A percentile compares a stretch with the other conserved stretches of the same genome.
phyloP scores from a whole-genome alignment of 2,113 vertebrate genomes.

The Gopherus flavomarginatus region DNA sequence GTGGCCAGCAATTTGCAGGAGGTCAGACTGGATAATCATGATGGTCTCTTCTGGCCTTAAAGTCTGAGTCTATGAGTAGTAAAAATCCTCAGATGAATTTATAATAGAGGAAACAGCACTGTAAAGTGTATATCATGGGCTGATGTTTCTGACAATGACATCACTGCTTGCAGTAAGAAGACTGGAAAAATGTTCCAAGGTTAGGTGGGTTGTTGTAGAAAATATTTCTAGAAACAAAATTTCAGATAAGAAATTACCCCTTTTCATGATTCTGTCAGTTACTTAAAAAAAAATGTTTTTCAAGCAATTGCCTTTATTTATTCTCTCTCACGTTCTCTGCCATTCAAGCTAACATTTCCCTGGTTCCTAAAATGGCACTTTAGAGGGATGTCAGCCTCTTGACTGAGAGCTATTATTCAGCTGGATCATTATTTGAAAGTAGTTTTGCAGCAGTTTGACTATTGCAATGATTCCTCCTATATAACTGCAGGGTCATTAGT shows the following conservation, averaged over 20 bases:
- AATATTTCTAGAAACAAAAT: neutral
- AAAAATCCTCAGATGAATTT: neutral
- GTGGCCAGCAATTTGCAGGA: neutral
- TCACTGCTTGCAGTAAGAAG: neutral
- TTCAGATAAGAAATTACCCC: neutral
- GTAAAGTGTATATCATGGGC: neutral
- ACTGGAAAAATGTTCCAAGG: neutral
- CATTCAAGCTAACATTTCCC: neutral
- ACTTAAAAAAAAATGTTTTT: neutral
- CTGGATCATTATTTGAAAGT: neutral
- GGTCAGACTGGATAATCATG: neutral
- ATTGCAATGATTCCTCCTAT: neutral
- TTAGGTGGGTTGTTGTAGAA: fast-evolving
- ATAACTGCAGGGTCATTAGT: fast-evolving
- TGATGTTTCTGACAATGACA: neutral
- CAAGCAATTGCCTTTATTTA: neutral
- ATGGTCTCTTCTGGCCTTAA: neutral
- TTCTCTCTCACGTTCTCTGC: neutral
- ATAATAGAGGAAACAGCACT: neutral
- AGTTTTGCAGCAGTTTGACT: neutral
- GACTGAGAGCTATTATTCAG: neutral
- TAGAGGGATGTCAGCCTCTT: neutral
- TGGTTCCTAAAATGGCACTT: neutral
- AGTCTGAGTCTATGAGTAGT: neutral
- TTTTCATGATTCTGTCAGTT: neutral